A percentile compares a stretch with the other conserved stretches of the same genome.
phyloP scores from a whole-genome alignment of 2,797 vertebrate genomes.

The Sarcoramphus papa region DNA sequence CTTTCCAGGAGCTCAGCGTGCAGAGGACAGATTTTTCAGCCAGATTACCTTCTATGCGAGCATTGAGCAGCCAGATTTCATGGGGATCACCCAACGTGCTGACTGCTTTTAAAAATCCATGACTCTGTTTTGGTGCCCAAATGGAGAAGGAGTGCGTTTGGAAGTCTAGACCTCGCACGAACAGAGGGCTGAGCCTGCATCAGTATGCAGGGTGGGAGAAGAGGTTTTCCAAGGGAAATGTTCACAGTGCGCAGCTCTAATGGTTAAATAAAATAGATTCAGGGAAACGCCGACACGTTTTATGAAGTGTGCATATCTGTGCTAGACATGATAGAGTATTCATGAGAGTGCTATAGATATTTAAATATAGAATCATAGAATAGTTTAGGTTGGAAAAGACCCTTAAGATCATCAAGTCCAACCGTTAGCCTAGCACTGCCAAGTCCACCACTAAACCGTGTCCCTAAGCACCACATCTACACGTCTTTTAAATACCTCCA shows the following conservation, averaged over 20 bases:
- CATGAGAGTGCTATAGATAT: background rate
- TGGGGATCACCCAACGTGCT: background rate
- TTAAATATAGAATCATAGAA: background rate
- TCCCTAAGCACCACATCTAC: too few relatives aligned
- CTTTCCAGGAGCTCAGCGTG: too few relatives aligned
- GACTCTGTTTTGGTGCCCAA: background rate
- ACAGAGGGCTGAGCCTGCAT: background rate
- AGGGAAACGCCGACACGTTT: background rate
- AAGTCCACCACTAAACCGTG: too few relatives aligned
- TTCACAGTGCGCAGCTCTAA: too few relatives aligned
- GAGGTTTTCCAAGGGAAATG: background rate
- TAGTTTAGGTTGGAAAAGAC: too few relatives aligned
- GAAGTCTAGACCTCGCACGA: background rate
- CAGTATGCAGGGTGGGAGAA: background rate
- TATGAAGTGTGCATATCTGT: background rate
- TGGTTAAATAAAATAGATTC: too few relatives aligned
- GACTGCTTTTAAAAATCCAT: background rate
- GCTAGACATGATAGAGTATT: background rate
- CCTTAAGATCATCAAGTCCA: too few relatives aligned
- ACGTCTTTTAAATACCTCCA: too few relatives aligned
- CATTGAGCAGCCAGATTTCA: background rate
- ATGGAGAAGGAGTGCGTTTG: too few relatives aligned
- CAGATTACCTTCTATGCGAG: background rate
- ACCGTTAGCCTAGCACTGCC: too few relatives aligned
- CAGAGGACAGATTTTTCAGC: background rate